A percentile compares a stretch with the other conserved stretches of the same genome.
Evolutionary conservation across 2,888 invertebrate species (phyloP).

Genomic region (Arge pagana): DNA sequence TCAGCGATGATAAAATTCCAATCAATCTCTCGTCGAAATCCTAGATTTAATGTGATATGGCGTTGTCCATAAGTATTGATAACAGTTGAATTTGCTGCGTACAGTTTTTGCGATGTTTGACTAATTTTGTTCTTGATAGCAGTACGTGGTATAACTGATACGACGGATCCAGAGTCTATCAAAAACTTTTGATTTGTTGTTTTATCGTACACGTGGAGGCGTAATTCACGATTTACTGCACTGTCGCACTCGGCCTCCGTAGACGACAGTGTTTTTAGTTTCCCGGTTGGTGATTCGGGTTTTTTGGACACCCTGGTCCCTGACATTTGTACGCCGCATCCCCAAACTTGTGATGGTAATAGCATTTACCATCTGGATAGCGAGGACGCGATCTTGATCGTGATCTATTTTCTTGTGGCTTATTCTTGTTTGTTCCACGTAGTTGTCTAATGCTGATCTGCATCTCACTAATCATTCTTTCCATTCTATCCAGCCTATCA

Average conservation of each 20-base stretch:
- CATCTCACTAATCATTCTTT: background rate
- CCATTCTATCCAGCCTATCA: background rate
- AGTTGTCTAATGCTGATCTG: background rate
- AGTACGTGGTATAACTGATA: conserved; percentile 3
- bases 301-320: background rate
- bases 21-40: background rate
- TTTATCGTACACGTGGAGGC: conserved; percentile 3
- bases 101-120: background rate
- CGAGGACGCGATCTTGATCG: conserved; percentile 1
- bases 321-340: conserved; percentile 1
- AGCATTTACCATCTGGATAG: conserved; percentile 1
- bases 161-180: conserved; percentile 1
- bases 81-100: background rate
- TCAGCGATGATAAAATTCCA: conserved; percentile 24
- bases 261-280: background rate
- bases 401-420: background rate
- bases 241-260: background rate
- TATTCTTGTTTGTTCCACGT: conserved; percentile 1
- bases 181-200: background rate
- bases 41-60: conserved; percentile 5
- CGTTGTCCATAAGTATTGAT: conserved; percentile 3
- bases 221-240: background rate
- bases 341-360: background rate
- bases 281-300: conserved; percentile 1
- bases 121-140: background rate